Conservation (phyloP, 2,797 vertebrate species). For the Pseudocheirus occidentalis region DNA sequence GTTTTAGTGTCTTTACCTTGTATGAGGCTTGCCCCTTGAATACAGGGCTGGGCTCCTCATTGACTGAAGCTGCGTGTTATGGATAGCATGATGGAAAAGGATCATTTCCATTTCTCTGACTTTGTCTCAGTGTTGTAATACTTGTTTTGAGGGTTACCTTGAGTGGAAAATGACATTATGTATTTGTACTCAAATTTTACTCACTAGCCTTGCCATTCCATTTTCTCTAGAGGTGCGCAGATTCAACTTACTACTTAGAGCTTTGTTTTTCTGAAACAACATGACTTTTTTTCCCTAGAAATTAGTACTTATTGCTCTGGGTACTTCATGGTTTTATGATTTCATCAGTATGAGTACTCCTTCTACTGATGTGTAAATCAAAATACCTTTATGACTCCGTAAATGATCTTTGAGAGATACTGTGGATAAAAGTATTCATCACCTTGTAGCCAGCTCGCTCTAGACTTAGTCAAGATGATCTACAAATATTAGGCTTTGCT, state of each 20-base stretch:
- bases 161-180: background rate
- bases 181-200: background rate
- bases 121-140: background rate
- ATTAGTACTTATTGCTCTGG: background rate
- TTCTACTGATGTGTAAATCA: background rate
- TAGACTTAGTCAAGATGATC: background rate
- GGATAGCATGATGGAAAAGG: background rate
- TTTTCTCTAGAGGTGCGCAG: background rate
- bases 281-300: background rate
- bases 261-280: background rate
- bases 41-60: background rate
- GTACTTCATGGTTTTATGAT: background rate
- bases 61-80: fast-evolving
- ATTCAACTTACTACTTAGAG: background rate
- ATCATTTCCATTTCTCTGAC: background rate
- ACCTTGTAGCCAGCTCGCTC: background rate
- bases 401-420: background rate
- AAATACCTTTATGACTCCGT: background rate
- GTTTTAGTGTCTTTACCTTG: background rate
- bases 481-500: background rate
- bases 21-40: fast-evolving
- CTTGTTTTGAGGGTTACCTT: background rate
- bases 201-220: background rate
- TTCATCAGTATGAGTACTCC: background rate
- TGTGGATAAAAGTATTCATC: background rate